Evolutionary conservation across 2,113 vertebrate genomes (phyloP), one percentile per base, ranked within the genome.

Genomic region (Aleadryas rufinucha): DNA sequence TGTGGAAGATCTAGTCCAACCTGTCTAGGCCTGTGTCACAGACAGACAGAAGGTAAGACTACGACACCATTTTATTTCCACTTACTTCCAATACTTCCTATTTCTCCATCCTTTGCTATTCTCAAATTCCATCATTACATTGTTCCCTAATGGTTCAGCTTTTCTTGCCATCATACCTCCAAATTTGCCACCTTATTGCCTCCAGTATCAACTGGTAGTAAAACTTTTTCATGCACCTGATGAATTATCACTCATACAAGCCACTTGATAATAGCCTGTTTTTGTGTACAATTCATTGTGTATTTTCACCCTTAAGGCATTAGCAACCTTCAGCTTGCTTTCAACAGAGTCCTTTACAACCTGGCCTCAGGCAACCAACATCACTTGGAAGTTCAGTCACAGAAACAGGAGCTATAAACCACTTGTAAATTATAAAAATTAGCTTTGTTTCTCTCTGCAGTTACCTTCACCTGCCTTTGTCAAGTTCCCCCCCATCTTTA

Each of bases 291-390:
- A 49, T n/a, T 87, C 82, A 57, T 33, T 49, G 35, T 11, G 9
- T 39, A 85, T 76, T 91, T 93, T 82, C 71, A 82, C 70, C 82
- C 78, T 72, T n/a, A 65, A 91, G 63, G 57, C 31, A 90, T 57
- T 26, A 72, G 63, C 50, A 96, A 91, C 85, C 53, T 94, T 88
- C 90, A 85, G 18, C 59, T 87, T 57, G 50, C 53, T 91, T 90
- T 87, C 64, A 87, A 30, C 5, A 1, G 6, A 68, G 41, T 59
- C 63, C 88, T 85, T 72, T 57, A 70, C 63, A 94, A 88, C 53
- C 20, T 69, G 53, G 63, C 94, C 94, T 90, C 53, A 15, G 90
- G 92, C 90, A 94, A 79, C 18, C 2, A 1, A 57, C 37, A 42
- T 53, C 3, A 3, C 61, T 90, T 69, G 13, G 49, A 93, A 89